Base-by-base conservation (phyloP, 2,888 invertebrate genomes). In the Leucania comma region DNA sequence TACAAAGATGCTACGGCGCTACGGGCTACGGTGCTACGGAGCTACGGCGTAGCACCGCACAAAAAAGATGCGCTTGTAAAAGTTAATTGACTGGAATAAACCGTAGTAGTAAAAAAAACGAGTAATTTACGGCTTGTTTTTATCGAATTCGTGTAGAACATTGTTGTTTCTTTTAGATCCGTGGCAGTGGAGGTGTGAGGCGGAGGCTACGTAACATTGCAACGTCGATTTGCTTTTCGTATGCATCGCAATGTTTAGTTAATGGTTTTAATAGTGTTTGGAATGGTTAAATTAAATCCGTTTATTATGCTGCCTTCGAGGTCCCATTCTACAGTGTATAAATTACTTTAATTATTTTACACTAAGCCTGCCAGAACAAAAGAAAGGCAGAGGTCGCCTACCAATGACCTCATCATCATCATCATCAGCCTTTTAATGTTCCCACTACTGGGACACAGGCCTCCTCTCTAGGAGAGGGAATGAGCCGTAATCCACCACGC, bases 51-150 rank as follows among this genome's bases (percentile, higher is more conserved):
- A 89, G 88, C 86, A 78, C 72, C 63, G 65, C 71, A 83, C 81
- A 83, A 87, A 86, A 87, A 82, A 83, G 78, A 85, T 84, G 79
- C 82, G 86, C 85, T 83, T 86, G 85, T 89, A 86, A 86, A 89
- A 87, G 78, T 87, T 89, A 88, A 88, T 88, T 88, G 88, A 83
- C 82, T 78, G 86, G 87, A 89, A 87, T 84, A 85, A 76, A 85
- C 80, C 79, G 80, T 66, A 68, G 69, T 75, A 78, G 62, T 72
- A 75, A 79, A 83, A n/a, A 84, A 83, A 86, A 81, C 81, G 78
- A 74, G 76, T 74, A 74, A 84, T 83, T 85, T 85, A 84, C 70
- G 72, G 60, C 72, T 73, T 68, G 86, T 78, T 83, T 83, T 85
- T 85, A 79, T 85, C 81, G 74, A 78, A 81, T 71, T 81, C 78